Evolutionary conservation across 2,113 vertebrate species (phyloP).

Genomic region (Pelusios castaneus): DNA sequence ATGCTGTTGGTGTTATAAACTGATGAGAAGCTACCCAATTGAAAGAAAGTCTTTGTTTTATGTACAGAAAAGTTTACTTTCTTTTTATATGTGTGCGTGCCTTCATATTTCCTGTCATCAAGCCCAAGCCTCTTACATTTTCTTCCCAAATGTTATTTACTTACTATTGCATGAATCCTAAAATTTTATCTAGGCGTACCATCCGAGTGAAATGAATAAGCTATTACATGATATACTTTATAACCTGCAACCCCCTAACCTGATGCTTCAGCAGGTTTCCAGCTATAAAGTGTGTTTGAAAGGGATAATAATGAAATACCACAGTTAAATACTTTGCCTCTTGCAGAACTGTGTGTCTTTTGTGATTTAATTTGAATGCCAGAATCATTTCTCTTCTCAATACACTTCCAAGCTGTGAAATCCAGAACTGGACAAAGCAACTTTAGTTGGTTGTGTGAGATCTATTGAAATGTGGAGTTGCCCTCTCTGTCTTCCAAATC

Average conservation of each 20-base stretch:
- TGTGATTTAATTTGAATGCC: no score
- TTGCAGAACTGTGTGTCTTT: background rate
- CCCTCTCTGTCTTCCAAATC: no score
- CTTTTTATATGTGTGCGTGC: background rate
- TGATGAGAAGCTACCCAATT: no score
- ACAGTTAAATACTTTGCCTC: background rate
- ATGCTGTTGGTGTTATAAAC: background rate
- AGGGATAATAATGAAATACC: background rate
- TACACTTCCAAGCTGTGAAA: no score
- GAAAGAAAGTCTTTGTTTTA: background rate
- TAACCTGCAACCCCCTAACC: background rate
- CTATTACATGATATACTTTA: background rate
- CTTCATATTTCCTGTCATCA: background rate
- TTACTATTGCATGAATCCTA: background rate
- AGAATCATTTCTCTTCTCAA: no score
- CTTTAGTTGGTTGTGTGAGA: no score
- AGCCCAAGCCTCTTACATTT: rapidly evolving
- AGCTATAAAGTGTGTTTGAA: background rate
- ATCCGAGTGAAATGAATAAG: background rate
- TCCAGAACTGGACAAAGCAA: no score
- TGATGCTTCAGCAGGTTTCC: background rate
- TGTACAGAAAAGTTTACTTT: rapidly evolving
- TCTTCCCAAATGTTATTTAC: background rate
- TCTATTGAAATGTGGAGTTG: no score
- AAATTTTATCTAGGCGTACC: no score